phyloP scores from a whole-genome alignment of 2,113 vertebrate species.

The Sigmodon hispidus region DNA sequence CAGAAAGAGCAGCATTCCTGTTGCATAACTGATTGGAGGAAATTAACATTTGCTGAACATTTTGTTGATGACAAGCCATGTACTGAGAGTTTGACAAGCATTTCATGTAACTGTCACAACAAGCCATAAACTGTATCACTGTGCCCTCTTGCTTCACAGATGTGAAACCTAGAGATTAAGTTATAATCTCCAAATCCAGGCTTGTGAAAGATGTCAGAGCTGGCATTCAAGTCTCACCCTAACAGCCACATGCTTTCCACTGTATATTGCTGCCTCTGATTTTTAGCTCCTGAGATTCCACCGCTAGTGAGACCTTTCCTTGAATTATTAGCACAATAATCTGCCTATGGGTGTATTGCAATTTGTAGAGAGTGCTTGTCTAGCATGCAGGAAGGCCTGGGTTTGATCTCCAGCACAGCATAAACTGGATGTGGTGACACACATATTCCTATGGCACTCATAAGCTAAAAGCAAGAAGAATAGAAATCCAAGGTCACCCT shows the following conservation, averaged over 20 bases:
- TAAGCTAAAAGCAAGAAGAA: neutral
- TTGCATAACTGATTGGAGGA: neutral
- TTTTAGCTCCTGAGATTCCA: slow-evolving; percentile 1
- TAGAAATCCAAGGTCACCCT: neutral
- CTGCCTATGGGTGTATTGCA: neutral
- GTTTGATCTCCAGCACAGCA: no score
- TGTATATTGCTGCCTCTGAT: neutral
- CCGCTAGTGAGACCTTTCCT: neutral
- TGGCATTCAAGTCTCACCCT: neutral
- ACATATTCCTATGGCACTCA: no score
- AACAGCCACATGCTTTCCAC: neutral
- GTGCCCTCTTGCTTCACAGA: neutral
- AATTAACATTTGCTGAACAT: neutral
- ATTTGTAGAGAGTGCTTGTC: neutral
- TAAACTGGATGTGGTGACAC: neutral
- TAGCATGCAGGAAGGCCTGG: no score
- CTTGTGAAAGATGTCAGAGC: neutral
- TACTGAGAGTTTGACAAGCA: neutral
- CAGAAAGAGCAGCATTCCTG: neutral
- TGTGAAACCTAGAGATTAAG: neutral
- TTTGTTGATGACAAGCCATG: neutral
- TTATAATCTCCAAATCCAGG: neutral
- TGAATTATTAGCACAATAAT: neutral
- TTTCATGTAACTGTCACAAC: neutral
- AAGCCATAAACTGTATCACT: neutral